A percentile compares a stretch with the other conserved stretches of the same genome.
Conservation (phyloP, 2,113 vertebrate species). For the Cricetomys ansorgei region DNA sequence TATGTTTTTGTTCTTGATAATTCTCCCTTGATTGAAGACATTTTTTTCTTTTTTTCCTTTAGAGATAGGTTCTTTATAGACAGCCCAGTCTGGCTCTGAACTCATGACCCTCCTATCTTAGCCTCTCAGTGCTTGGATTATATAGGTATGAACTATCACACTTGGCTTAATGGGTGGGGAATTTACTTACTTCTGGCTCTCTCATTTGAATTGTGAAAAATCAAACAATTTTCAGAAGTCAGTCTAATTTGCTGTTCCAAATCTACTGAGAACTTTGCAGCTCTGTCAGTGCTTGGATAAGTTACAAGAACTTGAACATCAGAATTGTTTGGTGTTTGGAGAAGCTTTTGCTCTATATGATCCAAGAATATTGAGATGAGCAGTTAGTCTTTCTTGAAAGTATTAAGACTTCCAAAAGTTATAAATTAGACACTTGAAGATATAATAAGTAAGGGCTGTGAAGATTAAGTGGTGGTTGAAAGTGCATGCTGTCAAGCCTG, state of each 20-base stretch:
- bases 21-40: too few relatives aligned
- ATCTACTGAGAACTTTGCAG: not conserved
- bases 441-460: not conserved
- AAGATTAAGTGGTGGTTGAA: not conserved
- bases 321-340: not conserved
- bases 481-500: not conserved
- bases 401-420: not conserved
- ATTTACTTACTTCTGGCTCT: not conserved
- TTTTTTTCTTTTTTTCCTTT: not conserved
- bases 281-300: not conserved
- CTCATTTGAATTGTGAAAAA: not conserved
- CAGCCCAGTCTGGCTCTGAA: not conserved
- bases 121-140: not conserved
- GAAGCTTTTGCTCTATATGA: not conserved
- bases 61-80: not conserved
- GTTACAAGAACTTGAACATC: not conserved
- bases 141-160: not conserved
- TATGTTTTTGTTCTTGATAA: not conserved
- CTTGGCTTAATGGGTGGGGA: not conserved
- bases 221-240: not conserved
- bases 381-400: slow-evolving; percentile 20
- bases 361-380: not conserved
- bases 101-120: not conserved
- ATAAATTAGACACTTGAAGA: slow-evolving; percentile 3
- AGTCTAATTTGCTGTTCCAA: not conserved